Conservation (phyloP, 2,888 invertebrate species). For the Nephrocerus scutellatus region DNA sequence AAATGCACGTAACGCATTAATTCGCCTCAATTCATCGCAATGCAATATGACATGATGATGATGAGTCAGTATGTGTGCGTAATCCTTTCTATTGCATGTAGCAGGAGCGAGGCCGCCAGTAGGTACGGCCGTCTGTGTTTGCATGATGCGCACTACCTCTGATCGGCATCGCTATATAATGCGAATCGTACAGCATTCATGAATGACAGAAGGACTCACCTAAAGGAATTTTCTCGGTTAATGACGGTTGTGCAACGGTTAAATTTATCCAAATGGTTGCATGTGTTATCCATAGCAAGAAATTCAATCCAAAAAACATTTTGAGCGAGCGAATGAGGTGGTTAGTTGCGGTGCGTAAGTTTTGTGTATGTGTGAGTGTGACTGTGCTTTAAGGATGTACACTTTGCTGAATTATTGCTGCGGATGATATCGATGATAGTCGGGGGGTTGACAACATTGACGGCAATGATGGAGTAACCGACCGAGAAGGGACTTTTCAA, state of each 20-base stretch:
- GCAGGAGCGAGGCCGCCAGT: no score
- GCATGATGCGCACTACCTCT: no score
- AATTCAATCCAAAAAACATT: conserved; percentile 41
- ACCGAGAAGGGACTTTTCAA: no score
- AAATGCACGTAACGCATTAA: no score
- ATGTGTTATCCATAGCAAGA: conserved; percentile 41
- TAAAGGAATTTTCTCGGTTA: conserved; percentile 48
- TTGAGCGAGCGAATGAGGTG: conserved; percentile 27
- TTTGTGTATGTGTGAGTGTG: conserved; percentile 6
- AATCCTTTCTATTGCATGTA: no score
- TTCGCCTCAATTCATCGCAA: no score
- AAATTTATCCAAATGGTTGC: conserved; percentile 33
- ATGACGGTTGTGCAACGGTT: conserved; percentile 44
- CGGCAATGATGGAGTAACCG: conserved; percentile 24
- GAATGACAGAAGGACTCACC: no score
- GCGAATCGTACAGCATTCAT: no score
- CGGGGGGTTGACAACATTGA: conserved; percentile 23
- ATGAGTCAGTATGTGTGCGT: no score
- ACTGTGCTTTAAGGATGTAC: conserved; percentile 11
- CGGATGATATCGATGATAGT: conserved; percentile 14
- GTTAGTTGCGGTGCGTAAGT: conserved; percentile 12
- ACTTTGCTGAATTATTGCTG: conserved; percentile 19
- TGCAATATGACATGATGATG: no score
- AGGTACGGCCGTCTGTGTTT: no score
- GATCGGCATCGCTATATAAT: no score